phyloP scores from a whole-genome alignment of 2,797 vertebrate genomes.

The Xenops minutus region DNA sequence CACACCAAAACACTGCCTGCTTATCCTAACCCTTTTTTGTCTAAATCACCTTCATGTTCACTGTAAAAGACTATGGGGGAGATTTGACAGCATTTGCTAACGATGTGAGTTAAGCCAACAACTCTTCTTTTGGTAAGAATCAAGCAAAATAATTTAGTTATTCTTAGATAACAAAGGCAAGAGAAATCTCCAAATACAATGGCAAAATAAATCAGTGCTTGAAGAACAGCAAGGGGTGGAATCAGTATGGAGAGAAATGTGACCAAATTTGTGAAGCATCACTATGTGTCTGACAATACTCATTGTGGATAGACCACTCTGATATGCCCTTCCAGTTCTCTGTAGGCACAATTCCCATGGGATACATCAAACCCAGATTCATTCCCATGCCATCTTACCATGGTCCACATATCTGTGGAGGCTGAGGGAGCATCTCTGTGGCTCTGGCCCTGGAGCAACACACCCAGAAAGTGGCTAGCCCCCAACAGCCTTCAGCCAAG shows the following conservation, averaged over 20 bases:
- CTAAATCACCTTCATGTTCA: neutral
- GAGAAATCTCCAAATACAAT: neutral
- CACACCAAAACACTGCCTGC: neutral
- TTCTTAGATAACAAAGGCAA: neutral
- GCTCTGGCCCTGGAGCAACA: neutral
- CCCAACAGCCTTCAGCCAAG: neutral
- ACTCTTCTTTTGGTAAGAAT: neutral
- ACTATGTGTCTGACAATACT: neutral
- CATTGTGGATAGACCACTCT: neutral
- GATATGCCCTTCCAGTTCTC: neutral
- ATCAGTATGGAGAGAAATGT: neutral
- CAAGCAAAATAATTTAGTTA: neutral
- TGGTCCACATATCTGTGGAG: rapidly evolving
- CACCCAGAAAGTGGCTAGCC: neutral
- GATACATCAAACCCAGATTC: neutral
- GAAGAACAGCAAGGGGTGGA: neutral
- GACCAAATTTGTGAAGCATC: neutral
- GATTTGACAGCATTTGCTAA: neutral
- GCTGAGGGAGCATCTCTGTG: neutral
- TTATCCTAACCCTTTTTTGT: neutral
- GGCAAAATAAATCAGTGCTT: neutral
- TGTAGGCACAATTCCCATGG: neutral
- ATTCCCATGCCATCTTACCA: rapidly evolving
- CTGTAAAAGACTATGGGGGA: neutral
- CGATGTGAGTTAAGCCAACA: neutral